Conservation (phyloP, 23 tunicate genomes). For the Ciona savignyi region DNA sequence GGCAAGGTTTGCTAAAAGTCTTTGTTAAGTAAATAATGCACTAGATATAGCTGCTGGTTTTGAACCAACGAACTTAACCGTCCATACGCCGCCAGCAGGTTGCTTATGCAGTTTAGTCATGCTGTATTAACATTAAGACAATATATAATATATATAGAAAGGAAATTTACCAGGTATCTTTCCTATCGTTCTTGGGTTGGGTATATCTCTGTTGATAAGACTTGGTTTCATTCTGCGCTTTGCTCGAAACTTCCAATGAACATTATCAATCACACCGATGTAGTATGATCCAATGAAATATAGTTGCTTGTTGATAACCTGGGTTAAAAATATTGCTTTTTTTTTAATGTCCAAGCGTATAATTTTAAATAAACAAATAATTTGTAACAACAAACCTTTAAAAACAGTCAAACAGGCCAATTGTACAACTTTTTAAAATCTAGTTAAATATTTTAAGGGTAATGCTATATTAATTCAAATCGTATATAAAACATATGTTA, state of each 20-base stretch:
- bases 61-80: too few species aligned
- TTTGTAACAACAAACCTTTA: neutral
- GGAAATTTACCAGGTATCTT: constrained; percentile 59
- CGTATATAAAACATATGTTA: too few species aligned
- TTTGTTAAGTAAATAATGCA: too few species aligned
- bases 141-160: too few species aligned
- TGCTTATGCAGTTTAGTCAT: too few species aligned
- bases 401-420: neutral
- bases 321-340: neutral
- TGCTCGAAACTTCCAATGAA: constrained; percentile 78
- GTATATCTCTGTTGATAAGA: constrained; percentile 56
- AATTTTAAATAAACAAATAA: too few species aligned
- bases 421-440: constrained; percentile 3
- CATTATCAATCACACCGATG: constrained; percentile 68
- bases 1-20: neutral
- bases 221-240: constrained; percentile 63
- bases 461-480: neutral
- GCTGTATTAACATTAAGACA: too few species aligned
- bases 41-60: too few species aligned
- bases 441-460: neutral
- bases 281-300: constrained; percentile 68
- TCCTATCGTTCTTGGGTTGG: constrained; percentile 72
- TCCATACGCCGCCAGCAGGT: too few species aligned
- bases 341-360: too few species aligned
- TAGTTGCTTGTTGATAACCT: constrained; percentile 57